Evolutionary conservation across 2,888 invertebrate genomes (phyloP).

Genomic region (Cremastinae sp.): DNA sequence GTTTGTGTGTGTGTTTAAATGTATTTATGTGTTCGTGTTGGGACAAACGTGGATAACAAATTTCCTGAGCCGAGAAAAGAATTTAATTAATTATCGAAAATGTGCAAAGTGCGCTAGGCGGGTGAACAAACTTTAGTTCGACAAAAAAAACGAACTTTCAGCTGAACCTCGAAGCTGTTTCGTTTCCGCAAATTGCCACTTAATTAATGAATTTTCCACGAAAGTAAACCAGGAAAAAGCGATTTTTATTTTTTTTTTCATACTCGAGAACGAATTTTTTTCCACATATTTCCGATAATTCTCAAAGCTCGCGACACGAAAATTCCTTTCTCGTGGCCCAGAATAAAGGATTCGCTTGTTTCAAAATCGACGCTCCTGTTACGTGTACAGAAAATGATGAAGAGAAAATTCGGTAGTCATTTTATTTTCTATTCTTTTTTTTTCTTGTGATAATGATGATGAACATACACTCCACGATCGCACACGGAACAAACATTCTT

Average conservation of each 20-base stretch:
- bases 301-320: neutral
- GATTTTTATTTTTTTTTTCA: neutral
- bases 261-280: neutral
- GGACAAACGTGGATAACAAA: neutral
- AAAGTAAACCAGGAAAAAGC: neutral
- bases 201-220: neutral
- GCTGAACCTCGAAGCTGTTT: neutral
- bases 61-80: neutral
- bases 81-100: too few species aligned
- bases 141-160: too few species aligned
- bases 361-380: conserved; percentile 7
- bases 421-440: conserved; percentile 29
- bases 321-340: neutral
- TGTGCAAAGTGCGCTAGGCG: too few species aligned
- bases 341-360: neutral
- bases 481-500: conserved; percentile 10
- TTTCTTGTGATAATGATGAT: conserved; percentile 26
- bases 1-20: conserved; percentile 23
- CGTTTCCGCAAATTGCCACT: neutral
- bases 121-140: too few species aligned
- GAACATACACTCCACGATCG: conserved; percentile 31
- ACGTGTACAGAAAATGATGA: conserved; percentile 19
- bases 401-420: conserved; percentile 38
- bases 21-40: neutral
- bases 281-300: neutral